These are phyloP conservation scores for Whitmania pigra DNA, from an alignment of 1,140 invertebrate species.

Conservation along the genomic window DNA sequence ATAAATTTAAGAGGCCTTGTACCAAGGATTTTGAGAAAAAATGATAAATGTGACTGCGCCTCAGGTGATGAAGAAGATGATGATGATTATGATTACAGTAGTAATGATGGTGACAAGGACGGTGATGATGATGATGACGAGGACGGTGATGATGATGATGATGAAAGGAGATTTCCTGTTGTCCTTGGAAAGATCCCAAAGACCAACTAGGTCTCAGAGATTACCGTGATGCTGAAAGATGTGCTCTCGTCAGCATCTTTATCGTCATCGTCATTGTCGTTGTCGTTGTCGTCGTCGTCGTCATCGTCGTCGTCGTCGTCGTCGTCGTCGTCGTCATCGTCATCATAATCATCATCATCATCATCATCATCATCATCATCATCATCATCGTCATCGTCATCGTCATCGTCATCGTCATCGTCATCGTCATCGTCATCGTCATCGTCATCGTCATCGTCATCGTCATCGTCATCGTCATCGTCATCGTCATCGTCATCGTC, in stretches of 20 bases:
- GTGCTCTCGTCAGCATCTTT: background rate
- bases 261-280: background rate
- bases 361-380: too few species aligned
- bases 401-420: background rate
- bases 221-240: background rate
- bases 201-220: too few species aligned
- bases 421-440: background rate
- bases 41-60: too few species aligned
- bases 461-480: background rate
- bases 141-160: background rate
- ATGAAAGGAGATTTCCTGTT: background rate
- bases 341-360: too few species aligned
- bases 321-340: too few species aligned
- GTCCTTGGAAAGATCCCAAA: background rate
- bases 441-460: background rate
- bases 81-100: background rate
- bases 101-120: background rate
- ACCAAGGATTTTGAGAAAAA: too few species aligned
- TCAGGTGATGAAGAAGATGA: background rate
- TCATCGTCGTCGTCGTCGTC: constrained; percentile 7
- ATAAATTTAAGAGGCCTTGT: too few species aligned
- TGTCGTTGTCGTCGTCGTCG: background rate
- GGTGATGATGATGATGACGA: background rate
- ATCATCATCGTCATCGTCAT: too few species aligned
- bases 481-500: constrained; percentile 2